Percentiles rank a stretch among this genome's conserved stretches.
Evolutionary conservation across 2,113 vertebrate genomes (phyloP).

Genomic region (Mustela nigripes): DNA sequence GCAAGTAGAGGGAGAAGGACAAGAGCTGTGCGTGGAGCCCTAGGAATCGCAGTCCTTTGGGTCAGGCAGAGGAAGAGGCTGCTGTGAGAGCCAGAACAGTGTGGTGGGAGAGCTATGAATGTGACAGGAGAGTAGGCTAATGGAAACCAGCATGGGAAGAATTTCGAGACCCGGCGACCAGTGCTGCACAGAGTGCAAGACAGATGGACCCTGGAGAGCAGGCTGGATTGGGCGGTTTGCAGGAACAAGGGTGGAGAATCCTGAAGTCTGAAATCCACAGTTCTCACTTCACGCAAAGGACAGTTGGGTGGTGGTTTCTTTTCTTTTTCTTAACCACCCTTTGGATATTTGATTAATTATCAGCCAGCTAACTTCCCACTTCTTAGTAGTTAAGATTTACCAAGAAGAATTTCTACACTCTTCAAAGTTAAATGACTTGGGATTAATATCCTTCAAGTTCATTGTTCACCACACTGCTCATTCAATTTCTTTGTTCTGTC

Average conservation of each 20-base stretch:
- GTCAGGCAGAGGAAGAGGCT: not conserved
- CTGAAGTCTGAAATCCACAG: not conserved
- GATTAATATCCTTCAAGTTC: conserved; percentile 13
- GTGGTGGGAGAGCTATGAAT: not conserved
- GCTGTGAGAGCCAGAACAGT: not conserved
- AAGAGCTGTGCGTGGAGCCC: not conserved
- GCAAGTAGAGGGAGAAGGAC: not conserved
- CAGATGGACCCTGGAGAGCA: not conserved
- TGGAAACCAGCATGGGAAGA: not conserved
- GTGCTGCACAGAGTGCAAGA: not conserved
- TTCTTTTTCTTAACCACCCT: not conserved
- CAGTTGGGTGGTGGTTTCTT: not conserved
- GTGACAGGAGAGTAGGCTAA: fast-evolving
- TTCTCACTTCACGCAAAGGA: not conserved
- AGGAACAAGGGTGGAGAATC: not conserved
- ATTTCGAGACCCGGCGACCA: not conserved
- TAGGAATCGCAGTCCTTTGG: not conserved
- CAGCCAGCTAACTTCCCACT: not conserved
- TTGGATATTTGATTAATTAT: conserved; percentile 15
- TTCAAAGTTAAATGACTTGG: conserved; percentile 4
- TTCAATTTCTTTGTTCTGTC: not conserved
- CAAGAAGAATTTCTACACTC: conserved; percentile 16
- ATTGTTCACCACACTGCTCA: not conserved
- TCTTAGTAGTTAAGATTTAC: not conserved
- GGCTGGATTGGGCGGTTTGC: not conserved